phyloP scores from a whole-genome alignment of 1,140 invertebrate genomes.

The Oedothorax gibbosus region DNA sequence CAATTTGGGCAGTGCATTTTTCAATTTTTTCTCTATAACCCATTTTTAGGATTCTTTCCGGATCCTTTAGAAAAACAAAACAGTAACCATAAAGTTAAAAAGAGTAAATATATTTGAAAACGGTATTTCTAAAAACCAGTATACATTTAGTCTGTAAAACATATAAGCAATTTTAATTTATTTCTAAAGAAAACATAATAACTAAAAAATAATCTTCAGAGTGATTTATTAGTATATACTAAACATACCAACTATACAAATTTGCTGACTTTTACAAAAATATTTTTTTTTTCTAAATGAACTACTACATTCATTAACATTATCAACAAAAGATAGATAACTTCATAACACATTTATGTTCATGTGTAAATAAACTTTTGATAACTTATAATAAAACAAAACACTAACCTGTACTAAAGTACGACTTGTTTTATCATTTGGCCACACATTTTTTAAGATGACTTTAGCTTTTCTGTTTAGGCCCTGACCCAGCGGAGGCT shows the following conservation, averaged over 20 bases:
- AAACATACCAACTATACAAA: not conserved
- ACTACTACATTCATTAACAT: no score
- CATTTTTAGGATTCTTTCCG: conserved; percentile 81
- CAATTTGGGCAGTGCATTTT: conserved; percentile 84
- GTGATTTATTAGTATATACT: not conserved
- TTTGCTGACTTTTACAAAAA: not conserved
- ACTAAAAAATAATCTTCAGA: not conserved
- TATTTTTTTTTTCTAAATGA: no score
- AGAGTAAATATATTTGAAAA: not conserved
- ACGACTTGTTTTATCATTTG: conserved; percentile 85
- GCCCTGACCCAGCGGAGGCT: conserved; percentile 84
- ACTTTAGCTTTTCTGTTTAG: conserved; percentile 92
- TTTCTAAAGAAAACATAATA: not conserved
- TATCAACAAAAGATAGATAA: no score
- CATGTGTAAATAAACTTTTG: no score
- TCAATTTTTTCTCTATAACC: conserved; percentile 90
- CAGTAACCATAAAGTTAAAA: not conserved
- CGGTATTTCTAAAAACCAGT: not conserved
- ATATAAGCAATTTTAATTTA: not conserved
- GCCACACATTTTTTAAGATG: conserved; percentile 95
- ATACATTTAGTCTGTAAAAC: not conserved
- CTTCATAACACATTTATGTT: no score
- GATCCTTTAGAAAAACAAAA: conserved; percentile 70
- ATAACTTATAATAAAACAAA: no score
- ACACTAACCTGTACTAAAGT: conserved; percentile 78